Conservation (phyloP, 2,113 vertebrate genomes). For the Bos javanicus region DNA sequence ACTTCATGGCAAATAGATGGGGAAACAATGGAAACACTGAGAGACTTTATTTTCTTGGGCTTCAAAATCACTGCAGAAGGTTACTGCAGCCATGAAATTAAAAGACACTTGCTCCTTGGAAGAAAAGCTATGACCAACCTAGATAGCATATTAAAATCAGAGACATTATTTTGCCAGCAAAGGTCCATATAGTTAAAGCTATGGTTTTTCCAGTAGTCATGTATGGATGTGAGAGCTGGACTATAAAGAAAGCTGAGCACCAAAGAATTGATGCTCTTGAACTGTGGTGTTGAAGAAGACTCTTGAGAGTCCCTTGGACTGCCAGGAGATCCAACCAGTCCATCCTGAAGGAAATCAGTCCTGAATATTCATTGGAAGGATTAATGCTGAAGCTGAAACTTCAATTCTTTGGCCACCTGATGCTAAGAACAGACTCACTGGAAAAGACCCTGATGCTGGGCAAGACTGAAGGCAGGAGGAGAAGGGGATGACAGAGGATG, state of each 20-base stretch:
- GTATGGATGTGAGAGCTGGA: not conserved
- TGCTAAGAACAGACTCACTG: not conserved
- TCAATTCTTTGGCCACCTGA: not conserved
- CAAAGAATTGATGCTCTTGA: not conserved
- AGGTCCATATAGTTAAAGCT: not conserved
- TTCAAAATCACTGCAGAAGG: not conserved
- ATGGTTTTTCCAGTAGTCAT: not conserved
- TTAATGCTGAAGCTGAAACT: not conserved
- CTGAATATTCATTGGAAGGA: not conserved
- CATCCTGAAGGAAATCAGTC: not conserved
- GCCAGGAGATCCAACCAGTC: not conserved
- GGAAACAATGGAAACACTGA: not conserved
- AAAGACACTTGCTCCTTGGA: not conserved
- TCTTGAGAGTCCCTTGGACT: not conserved
- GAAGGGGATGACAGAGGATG: not conserved
- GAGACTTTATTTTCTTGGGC: not conserved
- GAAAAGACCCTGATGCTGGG: not conserved
- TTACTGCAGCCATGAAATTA: not conserved
- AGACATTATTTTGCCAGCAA: not conserved
- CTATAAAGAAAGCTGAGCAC: rapidly evolving
- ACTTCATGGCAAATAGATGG: not conserved
- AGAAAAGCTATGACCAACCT: not conserved
- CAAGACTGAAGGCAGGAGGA: not conserved
- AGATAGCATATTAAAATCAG: not conserved
- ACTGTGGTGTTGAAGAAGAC: not conserved